Base-by-base conservation (phyloP, 2,113 vertebrate genomes). In the Vidua chalybeata region DNA sequence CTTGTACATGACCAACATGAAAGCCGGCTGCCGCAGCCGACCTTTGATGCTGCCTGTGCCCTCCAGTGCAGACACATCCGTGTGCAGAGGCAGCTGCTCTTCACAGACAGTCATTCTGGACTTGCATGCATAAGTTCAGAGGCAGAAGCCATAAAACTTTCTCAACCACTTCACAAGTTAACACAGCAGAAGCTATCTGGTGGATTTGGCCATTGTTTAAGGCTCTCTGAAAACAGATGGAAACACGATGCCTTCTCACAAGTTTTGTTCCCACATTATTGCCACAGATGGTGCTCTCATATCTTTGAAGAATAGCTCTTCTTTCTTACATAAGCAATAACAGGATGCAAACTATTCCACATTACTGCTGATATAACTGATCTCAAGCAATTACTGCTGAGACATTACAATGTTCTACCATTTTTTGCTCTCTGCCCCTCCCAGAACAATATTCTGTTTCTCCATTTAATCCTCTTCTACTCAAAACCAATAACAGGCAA, bases 141-240 rank as follows among this genome's bases (percentile, higher is more conserved):
- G 77, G 21, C 54, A 95, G 45, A 85, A 93, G 90, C 56, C 86
- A 83, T 95, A 85, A 96, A 97, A 93, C 54, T 54, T 27, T 46
- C 33, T 62, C 95, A 96, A 90, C 52, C 45, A n/a, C 76, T 85
- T 95, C 82, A 77, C 72, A 89, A 28, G 85, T 85, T 92, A 54
- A 87, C 83, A 89, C 27, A 17, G 87, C 79, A 93, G 55, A 91
- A 97, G 86, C 26, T 77, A 49, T 71, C 75, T 27, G 26, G 71
- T 17, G 21, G 84, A 90, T 96, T 24, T 95, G 72, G 63, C 68
- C 77, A 92, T 95, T 96, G 87, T 96, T 93, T 80, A 37, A 94
- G 81, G 48, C n/a, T 56, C 80, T 66, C 85, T 97, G 92, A 96
- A 97, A 97, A 91, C 86, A 95, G 79, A 96, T 94, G 83, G 89